Conservation (phyloP, 2,888 invertebrate genomes). For the Synergus itoensis region DNA sequence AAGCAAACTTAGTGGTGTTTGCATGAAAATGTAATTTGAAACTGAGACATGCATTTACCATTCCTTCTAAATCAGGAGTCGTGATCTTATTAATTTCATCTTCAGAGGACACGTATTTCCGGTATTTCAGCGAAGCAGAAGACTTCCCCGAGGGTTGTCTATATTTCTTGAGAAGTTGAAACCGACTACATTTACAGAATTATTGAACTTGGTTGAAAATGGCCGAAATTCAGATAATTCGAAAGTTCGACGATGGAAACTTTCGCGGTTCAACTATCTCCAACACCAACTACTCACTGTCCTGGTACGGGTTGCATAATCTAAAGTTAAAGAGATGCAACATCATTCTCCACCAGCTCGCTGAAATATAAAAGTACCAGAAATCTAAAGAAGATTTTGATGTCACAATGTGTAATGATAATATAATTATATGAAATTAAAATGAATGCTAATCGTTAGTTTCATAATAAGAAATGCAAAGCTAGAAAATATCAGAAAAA, state of each 20-base stretch:
- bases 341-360: conserved; percentile 57
- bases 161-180: conserved; percentile 57
- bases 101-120: conserved; percentile 33
- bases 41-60: not conserved
- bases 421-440: not conserved
- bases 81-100: conserved; percentile 26
- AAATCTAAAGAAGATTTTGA: not conserved
- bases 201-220: conserved; percentile 59
- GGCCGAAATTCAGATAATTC: conserved; percentile 71
- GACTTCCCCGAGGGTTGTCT: conserved; percentile 38
- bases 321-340: conserved; percentile 62
- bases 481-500: not conserved
- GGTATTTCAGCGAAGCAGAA: conserved; percentile 26
- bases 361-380: conserved; percentile 3
- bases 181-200: conserved; percentile 55
- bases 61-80: not conserved
- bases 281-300: conserved; percentile 63
- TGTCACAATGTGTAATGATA: not conserved
- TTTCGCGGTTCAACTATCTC: conserved; percentile 69
- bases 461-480: not conserved
- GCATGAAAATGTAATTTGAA: not conserved
- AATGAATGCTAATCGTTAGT: not conserved
- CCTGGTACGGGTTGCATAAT: conserved; percentile 59
- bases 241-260: conserved; percentile 68
- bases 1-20: not conserved